Base-by-base conservation (phyloP, 2,888 invertebrate genomes). In the Cryptophagus acutangulus region DNA sequence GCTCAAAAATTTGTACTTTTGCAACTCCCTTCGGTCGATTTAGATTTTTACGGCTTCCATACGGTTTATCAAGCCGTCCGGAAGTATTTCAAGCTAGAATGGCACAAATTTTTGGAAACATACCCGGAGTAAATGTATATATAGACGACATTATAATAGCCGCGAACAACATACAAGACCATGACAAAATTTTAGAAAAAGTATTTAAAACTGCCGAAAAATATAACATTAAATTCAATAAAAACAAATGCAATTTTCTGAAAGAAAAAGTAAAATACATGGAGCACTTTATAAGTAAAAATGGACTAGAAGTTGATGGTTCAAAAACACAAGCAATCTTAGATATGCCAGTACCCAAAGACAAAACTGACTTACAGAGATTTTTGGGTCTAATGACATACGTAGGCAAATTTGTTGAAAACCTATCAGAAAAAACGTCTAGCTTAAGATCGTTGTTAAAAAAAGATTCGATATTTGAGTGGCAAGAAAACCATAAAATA, bases 41-140 rank as follows among this genome's bases (percentile, higher is more conserved):
- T 35, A 54, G 44, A 36, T 61, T 53, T 38, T 18, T 48, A 20
- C 31, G 52, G 28, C 44, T 63, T 42, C 55, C 62, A 0, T 62
- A 52, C 45, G 61, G 61, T 5, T 35, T 60, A 15, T 41, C 40
- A 4, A 45, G 45, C 29, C 54, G 57, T 1, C 47, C 58, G 26
- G 59, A 62, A 52, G 43, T 58, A 2, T 62, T 57, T 46, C 58
- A 51, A 10, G 37, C 46, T 17, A 31, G 13, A 30, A 40, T 55
- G 38, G 35, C 44, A 14, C 30, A 52, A 18, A 49, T 57, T 17
- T 59, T 59, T 38, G 43, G 39, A 8, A 49, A 48, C 25, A 31
- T 57, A 3, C 17, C 43, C 24, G 49, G 51, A 8, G 31, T 30
- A 14, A 33, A 30, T 26, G 6, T 45, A 12, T 52, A 48, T 34